Base-by-base conservation (phyloP, 2,797 vertebrate genomes). In the Sebastes minor region DNA sequence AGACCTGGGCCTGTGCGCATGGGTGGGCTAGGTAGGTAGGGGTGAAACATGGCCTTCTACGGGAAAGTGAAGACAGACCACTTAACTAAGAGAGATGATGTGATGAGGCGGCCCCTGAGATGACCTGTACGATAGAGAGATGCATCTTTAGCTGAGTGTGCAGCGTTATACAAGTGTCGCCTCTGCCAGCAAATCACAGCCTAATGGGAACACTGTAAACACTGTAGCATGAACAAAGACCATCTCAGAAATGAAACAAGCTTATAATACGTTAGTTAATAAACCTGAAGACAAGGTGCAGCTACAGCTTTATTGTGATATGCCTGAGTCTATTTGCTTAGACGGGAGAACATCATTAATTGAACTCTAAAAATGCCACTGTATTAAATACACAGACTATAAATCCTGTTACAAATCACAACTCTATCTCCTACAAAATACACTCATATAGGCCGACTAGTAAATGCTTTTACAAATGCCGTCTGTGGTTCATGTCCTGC, bases 1-100 rank as follows among this genome's bases (percentile, higher is more conserved):
- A 89, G 72, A 85, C 65, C 71, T 30, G 22, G 69, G 52, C n/a
- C 35, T 65, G 69, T 64, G 78, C 32, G 71, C 80, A 78, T 22
- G 81, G 88, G 91, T 90, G 89, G 89, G 86, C 85, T 76, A 10
- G 46, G 9, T 35, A 35, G 23, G 23, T 27, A 23, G 23, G 53
- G 64, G 49, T 64, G 57, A 80, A 75, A 65, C 84, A 77, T 42
- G 35, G 63, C 83, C 81, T 84, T 92, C 64, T 84, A 67, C 0
- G 49, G 86, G 64, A 89, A 92, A 86, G 65, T 77, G 46, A 80
- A 80, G 71, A 67, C 69, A 83, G 82, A 77, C 65, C 61, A 70
- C 82, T 80, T 81, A 46, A 82, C 62, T 77, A 25, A 20, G 75
- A 76, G 64, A 60, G 80, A 87, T 75, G 84, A 83, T 86, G 76